Evolutionary conservation across 2,113 vertebrate genomes (phyloP).

Genomic region (Rostratula benghalensis): DNA sequence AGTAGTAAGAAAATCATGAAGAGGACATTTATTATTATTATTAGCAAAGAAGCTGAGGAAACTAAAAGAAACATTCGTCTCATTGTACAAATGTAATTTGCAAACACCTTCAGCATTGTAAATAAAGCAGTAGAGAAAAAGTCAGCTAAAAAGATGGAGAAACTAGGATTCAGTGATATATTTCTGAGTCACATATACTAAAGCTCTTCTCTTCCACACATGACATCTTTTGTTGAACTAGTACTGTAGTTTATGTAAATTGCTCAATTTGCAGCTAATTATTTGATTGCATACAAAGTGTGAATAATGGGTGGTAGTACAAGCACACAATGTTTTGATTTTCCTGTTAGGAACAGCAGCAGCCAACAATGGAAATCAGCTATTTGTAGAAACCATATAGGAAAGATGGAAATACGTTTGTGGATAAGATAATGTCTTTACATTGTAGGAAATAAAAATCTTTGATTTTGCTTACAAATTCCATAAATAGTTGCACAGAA

Average conservation of each 20-base stretch:
- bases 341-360: background rate
- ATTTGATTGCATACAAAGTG: conserved; percentile 4
- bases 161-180: background rate
- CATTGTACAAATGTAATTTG: background rate
- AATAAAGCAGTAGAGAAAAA: background rate
- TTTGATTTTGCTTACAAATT: background rate
- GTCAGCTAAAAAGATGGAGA: background rate
- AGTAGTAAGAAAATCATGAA: background rate
- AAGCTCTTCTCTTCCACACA: background rate
- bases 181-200: background rate
- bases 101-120: background rate
- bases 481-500: background rate
- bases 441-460: background rate
- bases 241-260: background rate
- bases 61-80: rapidly evolving
- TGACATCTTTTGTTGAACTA: background rate
- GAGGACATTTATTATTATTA: background rate
- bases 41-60: background rate
- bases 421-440: background rate
- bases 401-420: background rate
- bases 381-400: background rate
- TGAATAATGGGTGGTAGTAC: background rate
- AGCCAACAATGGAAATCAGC: background rate
- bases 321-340: background rate
- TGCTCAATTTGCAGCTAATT: conserved; percentile 44